Percentiles rank a stretch among this genome's conserved stretches.
Evolutionary conservation across 2,113 vertebrate genomes (phyloP).

Genomic region (Cyanoderma ruficeps): DNA sequence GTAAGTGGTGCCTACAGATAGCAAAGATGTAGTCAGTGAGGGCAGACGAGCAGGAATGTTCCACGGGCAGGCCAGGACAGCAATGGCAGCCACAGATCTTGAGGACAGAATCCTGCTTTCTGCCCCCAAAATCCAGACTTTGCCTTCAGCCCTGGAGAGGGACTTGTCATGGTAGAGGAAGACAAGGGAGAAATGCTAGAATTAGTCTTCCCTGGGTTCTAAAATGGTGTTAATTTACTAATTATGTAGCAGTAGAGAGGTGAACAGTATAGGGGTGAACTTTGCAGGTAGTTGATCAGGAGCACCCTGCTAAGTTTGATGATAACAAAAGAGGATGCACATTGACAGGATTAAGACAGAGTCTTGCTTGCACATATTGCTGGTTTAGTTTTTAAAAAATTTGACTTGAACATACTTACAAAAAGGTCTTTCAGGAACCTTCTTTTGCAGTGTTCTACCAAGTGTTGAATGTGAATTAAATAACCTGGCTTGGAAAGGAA

Average conservation of each 20-base stretch:
- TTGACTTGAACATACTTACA: background rate
- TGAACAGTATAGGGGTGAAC: background rate
- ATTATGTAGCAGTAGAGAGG: background rate
- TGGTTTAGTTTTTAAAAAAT: background rate
- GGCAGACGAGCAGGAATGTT: background rate
- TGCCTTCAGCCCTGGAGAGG: background rate
- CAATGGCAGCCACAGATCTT: background rate
- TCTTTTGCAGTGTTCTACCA: background rate
- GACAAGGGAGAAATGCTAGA: background rate
- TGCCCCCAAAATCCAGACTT: background rate
- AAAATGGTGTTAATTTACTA: background rate
- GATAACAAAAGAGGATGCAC: background rate
- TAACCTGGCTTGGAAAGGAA: conserved; percentile 33
- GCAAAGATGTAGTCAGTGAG: background rate
- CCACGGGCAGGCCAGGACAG: background rate
- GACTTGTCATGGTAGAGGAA: background rate
- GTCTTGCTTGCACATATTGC: background rate
- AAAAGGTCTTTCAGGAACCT: background rate
- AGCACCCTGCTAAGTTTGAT: background rate
- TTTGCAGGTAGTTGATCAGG: background rate
- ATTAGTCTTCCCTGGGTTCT: background rate
- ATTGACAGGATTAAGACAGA: background rate
- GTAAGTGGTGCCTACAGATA: background rate
- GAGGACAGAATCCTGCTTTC: background rate
- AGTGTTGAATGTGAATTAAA: background rate